Evolutionary conservation across 2,888 invertebrate genomes (phyloP), one percentile per base, ranked within the genome.

Genomic region (Leptothorax acervorum): DNA sequence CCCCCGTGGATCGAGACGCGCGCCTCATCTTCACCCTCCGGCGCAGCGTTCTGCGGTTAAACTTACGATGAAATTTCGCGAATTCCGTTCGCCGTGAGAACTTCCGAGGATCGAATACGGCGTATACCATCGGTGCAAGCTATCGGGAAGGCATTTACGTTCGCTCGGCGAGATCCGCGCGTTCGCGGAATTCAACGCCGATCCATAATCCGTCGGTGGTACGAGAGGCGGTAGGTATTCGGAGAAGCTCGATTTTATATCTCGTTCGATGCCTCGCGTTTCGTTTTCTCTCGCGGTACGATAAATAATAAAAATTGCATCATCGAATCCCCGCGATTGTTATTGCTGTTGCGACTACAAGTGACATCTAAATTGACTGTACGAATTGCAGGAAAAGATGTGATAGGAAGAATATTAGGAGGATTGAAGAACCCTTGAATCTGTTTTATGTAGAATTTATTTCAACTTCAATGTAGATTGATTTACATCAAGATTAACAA

Each of bases 111-210:
- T 78, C 68, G 31, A 78, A 66, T 45, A 53, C 42, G 3, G 66
- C 23, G 18, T 35, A 42, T 28, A 42, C 31, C 8, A 45, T 12
- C n/a, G 48, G 18, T n/a, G 73, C 39, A 48, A 71, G 82, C n/a
- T 85, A 87, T 87, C 83, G 83, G 68, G 83, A 83, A 86, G 83
- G 84, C 84, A 88, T 88, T 68, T 87, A 87, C 85, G 75, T 55
- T 87, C 85, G 76, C 68, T 75, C 75, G 51, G 31, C 83, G 62
- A 71, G 81, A 87, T 85, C 82, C 68, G 45, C 48, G 18, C 45
- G 35, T 35, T 51, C 76, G 82, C 70, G 82, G 71, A 57, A 62
- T 70, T 73, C 66, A 53, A 55, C 68, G 66, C 45, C 55, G 66
- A 86, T 88, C 82, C 62, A 79, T 88, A 88, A 88, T 88, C 82